A percentile compares a stretch with the other conserved stretches of the same genome.
Evolutionary conservation across 2,888 invertebrate species (phyloP).

Genomic region (Selenia dentaria): DNA sequence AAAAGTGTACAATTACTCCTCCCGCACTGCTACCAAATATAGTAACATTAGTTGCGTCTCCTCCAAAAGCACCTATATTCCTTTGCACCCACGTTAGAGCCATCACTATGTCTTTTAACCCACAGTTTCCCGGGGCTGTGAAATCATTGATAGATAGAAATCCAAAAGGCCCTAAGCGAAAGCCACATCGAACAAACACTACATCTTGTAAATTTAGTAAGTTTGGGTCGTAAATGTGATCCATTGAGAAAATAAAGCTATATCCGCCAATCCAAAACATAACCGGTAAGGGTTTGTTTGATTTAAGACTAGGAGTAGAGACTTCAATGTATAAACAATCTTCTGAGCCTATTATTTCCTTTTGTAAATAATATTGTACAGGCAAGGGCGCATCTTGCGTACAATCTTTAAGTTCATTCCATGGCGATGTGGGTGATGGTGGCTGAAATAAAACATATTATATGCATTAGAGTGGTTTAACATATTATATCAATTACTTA

Average conservation of each 20-base stretch:
- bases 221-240: conserved; percentile 61
- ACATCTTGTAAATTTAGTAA: conserved; percentile 60
- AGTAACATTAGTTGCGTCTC: conserved; percentile 74
- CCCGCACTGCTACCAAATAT: conserved; percentile 77
- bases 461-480: too few relatives aligned
- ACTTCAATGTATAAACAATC: conserved; percentile 76
- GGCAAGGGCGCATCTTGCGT: conserved; percentile 51
- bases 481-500: too few relatives aligned
- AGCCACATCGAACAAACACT: conserved; percentile 73
- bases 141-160: conserved; percentile 72
- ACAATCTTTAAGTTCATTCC: conserved; percentile 60
- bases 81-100: conserved; percentile 74
- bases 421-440: conserved; percentile 55
- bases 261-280: conserved; percentile 80
- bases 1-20: conserved; percentile 71
- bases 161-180: conserved; percentile 74
- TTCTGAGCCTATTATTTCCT: conserved; percentile 55
- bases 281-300: conserved; percentile 67
- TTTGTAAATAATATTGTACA: neutral
- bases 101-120: conserved; percentile 73
- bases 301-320: conserved; percentile 55
- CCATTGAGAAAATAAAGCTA: conserved; percentile 53
- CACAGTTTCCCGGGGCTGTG: conserved; percentile 73
- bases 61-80: conserved; percentile 72
- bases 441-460: conserved; percentile 55